Percentiles rank a stretch among this genome's conserved stretches.
phyloP scores from a whole-genome alignment of 2,888 invertebrate species.

The Enchytraeus crypticus region DNA sequence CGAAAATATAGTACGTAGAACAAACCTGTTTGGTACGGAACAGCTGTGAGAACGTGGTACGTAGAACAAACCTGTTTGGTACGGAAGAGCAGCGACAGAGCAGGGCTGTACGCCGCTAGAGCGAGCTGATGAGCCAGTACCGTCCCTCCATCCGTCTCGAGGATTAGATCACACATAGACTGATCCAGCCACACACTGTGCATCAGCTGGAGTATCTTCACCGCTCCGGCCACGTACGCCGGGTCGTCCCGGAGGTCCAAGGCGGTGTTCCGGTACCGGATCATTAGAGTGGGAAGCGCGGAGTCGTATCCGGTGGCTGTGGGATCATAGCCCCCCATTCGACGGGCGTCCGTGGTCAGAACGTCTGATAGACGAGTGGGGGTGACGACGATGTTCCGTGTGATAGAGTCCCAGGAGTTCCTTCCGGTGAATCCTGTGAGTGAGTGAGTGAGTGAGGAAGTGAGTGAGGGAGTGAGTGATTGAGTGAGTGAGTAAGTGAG shows the following conservation, averaged over 20 bases:
- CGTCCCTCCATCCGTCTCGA: constrained; percentile 9
- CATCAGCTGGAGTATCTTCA: constrained; percentile 11
- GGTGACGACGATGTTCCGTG: no score
- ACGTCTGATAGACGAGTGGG: no score
- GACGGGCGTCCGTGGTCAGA: not conserved
- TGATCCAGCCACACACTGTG: constrained; percentile 15
- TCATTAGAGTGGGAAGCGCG: not conserved
- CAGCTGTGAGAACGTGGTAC: no score
- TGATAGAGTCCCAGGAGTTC: no score
- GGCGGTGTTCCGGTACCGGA: not conserved
- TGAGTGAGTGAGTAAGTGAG: no score
- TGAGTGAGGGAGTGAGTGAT: no score
- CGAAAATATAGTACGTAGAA: no score
- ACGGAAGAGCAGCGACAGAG: constrained; percentile 10
- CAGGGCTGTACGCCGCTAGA: constrained; percentile 12
- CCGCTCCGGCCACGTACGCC: constrained; percentile 11
- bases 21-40: no score
- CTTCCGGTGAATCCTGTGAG: no score
- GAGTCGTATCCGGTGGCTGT: not conserved
- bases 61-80: no score
- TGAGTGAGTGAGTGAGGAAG: no score
- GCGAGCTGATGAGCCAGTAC: constrained; percentile 14
- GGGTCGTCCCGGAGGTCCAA: not conserved
- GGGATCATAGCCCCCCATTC: not conserved
- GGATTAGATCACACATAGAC: constrained; percentile 10